Percentiles rank a stretch among this genome's conserved stretches.
Evolutionary conservation across 2,797 vertebrate genomes (phyloP).

Genomic region (Aulostomus chinensis): DNA sequence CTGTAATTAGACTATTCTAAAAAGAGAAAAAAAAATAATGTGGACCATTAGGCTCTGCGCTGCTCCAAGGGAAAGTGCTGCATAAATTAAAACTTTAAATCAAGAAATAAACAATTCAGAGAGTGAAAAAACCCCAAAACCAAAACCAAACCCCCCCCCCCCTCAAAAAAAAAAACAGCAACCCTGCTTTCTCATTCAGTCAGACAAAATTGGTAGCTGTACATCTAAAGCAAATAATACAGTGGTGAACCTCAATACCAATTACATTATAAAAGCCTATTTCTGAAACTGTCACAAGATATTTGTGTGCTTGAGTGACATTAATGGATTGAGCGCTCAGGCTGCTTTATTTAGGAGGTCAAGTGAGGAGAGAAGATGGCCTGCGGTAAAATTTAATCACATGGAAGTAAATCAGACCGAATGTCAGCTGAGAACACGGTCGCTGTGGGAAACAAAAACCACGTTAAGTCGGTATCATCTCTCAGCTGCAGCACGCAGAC

Average conservation of each 20-base stretch:
- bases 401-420: constrained; percentile 48
- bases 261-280: constrained; percentile 51
- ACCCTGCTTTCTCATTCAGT: constrained; percentile 11
- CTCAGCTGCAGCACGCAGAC: background rate
- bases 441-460: constrained; percentile 51
- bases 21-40: too few species aligned
- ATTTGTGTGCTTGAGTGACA: constrained; percentile 47
- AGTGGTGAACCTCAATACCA: constrained; percentile 31
- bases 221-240: constrained; percentile 26
- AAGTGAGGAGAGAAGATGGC: constrained; percentile 35
- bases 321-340: constrained; percentile 57
- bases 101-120: constrained; percentile 15
- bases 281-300: constrained; percentile 43
- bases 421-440: constrained; percentile 45
- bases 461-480: constrained; percentile 59
- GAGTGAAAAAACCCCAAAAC: background rate
- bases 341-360: constrained; percentile 55
- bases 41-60: too few species aligned
- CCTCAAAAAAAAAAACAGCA: too few species aligned
- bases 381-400: constrained; percentile 61
- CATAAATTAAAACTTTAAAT: constrained; percentile 33
- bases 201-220: constrained; percentile 15
- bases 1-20: constrained; percentile 18
- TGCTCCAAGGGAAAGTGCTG: background rate
- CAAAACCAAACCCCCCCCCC: background rate